Evolutionary conservation across 2,113 vertebrate species (phyloP), one percentile per base, ranked within the genome.

Genomic region (Corythornis madagascariensis): DNA sequence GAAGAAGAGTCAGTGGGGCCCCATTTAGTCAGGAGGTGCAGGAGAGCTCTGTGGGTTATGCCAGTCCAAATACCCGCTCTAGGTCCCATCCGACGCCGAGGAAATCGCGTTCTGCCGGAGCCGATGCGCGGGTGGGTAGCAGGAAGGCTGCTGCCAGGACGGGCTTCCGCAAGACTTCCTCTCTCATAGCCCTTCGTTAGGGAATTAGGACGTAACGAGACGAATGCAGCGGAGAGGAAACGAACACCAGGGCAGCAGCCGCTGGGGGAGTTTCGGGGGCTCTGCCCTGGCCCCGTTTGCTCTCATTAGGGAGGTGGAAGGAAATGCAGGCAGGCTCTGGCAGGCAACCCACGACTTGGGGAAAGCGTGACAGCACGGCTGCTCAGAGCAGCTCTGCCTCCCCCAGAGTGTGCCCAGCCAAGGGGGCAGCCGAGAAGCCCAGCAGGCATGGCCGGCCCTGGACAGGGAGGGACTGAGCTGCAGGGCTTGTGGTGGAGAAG

Each of bases 141-240:
- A 88, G 92, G 90, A 93, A 83, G 53, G 4, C 74, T 13, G 75
- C 89, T 94, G 88, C 92, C 90, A 88, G 92, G 64, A 83, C 1
- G 0, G 42, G 90, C 92, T 96, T 93, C 95, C 89, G 50, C 90
- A 92, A 94, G 88, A 73, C 94, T 96, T 96, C 92, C 94, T 74
- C 95, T 94, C 72, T 17, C 76, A 5, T 50, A 86, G 92, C 86
- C 86, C 79, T 92, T 88, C 92, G 42, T 93, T 80, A 95, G 88
- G 76, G 90, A 95, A 96, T 77, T 74, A 48, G 94, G 72, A 94
- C 64, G 8, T 55, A 92, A 94, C 6, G 28, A 95, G 64, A 11
- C 3, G 4, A 76, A 21, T 0, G 72, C 92, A 94, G 90, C 11
- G 3, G 90, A 91, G 94, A 77, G 95, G 90, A 96, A 96, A 80